Percentiles rank a stretch among this genome's conserved stretches.
These are phyloP conservation scores for Xestia ashworthii DNA, from an alignment of 2,888 invertebrate species.

Conservation along the genomic window DNA sequence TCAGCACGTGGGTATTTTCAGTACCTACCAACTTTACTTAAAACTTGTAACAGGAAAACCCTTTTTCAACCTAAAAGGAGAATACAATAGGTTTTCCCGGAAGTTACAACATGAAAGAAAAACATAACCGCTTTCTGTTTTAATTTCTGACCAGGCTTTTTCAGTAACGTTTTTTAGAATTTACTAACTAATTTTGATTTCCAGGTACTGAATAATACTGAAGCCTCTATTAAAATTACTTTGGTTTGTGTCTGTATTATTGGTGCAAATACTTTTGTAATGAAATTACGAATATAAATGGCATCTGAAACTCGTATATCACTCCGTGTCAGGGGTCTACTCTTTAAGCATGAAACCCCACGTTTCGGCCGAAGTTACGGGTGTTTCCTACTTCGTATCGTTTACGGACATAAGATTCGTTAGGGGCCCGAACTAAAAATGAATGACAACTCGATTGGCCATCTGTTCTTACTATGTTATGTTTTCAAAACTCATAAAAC, in stretches of 20 bases:
- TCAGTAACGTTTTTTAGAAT: not conserved
- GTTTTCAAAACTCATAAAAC: too few species aligned
- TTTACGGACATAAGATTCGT: too few species aligned
- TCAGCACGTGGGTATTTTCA: not conserved
- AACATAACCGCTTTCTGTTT: not conserved
- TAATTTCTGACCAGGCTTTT: not conserved
- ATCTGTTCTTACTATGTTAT: too few species aligned
- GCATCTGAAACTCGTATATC: constrained; percentile 25
- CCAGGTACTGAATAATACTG: not conserved
- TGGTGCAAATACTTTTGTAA: constrained; percentile 9
- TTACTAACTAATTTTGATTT: not conserved
- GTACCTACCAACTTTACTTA: not conserved
- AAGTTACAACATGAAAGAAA: not conserved
- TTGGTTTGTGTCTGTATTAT: too few species aligned
- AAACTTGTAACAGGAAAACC: not conserved
- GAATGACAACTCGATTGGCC: too few species aligned
- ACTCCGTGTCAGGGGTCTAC: not conserved
- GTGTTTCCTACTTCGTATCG: too few species aligned
- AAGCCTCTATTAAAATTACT: too few species aligned
- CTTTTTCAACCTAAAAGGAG: not conserved
- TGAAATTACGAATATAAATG: not conserved
- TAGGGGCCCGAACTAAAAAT: too few species aligned
- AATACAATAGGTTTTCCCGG: not conserved
- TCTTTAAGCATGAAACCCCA: too few species aligned
- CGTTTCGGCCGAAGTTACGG: too few species aligned